Evolutionary conservation across 2,888 invertebrate species (phyloP).

Genomic region (Cerceris rybyensis): DNA sequence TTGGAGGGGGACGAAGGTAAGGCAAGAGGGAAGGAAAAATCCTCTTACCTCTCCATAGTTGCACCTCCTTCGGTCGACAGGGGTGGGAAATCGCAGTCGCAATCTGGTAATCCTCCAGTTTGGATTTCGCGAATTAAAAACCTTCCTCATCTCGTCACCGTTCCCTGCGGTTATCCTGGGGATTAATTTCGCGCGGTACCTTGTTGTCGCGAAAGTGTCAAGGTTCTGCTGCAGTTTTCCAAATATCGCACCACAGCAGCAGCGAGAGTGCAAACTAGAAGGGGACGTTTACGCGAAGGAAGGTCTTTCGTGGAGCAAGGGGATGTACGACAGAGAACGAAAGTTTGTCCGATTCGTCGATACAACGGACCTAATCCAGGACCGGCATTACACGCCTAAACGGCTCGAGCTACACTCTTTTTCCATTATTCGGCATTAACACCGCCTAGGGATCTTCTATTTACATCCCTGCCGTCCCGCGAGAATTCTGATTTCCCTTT

Average conservation of each 20-base stretch:
- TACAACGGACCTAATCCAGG: slow-evolving; percentile 37
- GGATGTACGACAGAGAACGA: slow-evolving; percentile 27
- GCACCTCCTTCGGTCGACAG: background rate
- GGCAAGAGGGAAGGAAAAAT: slow-evolving; percentile 13
- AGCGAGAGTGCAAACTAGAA: slow-evolving; percentile 24
- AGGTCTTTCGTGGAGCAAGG: background rate
- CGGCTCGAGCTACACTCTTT: slow-evolving; percentile 66
- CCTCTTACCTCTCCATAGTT: slow-evolving; percentile 21
- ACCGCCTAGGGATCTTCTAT: background rate
- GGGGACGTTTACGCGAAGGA: background rate
- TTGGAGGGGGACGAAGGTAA: background rate
- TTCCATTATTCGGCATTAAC: slow-evolving; percentile 69
- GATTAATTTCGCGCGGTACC: slow-evolving; percentile 13
- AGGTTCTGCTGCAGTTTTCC: slow-evolving; percentile 21
- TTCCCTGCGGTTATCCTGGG: background rate
- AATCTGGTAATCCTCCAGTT: slow-evolving; percentile 23
- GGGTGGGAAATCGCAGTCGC: slow-evolving; percentile 9
- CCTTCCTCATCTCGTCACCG: background rate
- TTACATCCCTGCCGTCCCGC: slow-evolving; percentile 18
- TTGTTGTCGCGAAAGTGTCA: slow-evolving; percentile 8
- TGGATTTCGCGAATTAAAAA: slow-evolving; percentile 25
- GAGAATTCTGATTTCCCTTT: no score
- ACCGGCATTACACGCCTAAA: slow-evolving; percentile 39
- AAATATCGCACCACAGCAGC: slow-evolving; percentile 15
- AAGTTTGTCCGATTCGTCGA: slow-evolving; percentile 19